A percentile compares a stretch with the other conserved stretches of the same genome.
Evolutionary conservation across 1,140 invertebrate genomes (phyloP).

Genomic region (Scaptomyza graminum): DNA sequence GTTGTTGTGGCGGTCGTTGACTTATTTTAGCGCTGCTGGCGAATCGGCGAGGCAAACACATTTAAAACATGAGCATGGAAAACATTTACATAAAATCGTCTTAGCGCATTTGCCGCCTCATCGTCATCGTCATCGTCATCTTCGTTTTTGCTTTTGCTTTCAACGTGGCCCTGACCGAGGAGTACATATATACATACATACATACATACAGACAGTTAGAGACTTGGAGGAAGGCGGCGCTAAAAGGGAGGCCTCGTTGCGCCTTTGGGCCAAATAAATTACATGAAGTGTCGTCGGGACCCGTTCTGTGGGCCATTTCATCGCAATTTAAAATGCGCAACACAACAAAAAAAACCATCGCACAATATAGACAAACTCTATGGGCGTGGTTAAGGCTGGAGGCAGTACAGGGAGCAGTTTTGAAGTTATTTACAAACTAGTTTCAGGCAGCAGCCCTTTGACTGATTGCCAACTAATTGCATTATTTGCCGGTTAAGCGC

Average conservation of each 20-base stretch:
- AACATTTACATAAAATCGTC: constrained; percentile 82
- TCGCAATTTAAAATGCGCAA: constrained; percentile 67
- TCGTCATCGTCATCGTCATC: constrained; percentile 60
- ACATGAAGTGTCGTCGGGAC: constrained; percentile 69
- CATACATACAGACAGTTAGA: neutral
- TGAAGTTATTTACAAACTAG: constrained; percentile 4
- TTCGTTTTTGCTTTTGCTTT: constrained; percentile 19
- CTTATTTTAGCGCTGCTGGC: constrained; percentile 51
- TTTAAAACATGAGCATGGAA: constrained; percentile 82
- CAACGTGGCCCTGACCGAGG: constrained; percentile 35
- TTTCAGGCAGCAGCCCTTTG: constrained; percentile 1
- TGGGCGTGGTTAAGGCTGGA: constrained; percentile 3
- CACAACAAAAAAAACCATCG: constrained; percentile 22
- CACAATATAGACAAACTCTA: constrained; percentile 16
- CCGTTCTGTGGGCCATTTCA: constrained; percentile 77
- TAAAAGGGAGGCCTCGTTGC: constrained; percentile 28
- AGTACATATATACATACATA: neutral
- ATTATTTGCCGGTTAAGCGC: constrained; percentile 50
- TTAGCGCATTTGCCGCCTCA: constrained; percentile 80
- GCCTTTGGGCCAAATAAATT: constrained; percentile 79
- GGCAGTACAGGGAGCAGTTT: neutral
- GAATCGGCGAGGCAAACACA: constrained; percentile 68
- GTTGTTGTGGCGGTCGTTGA: constrained; percentile 54
- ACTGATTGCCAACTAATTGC: constrained; percentile 42
- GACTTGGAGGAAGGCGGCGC: constrained; percentile 3